Evolutionary conservation across 2,113 vertebrate species (phyloP).

Genomic region (Seriola rivoliana): DNA sequence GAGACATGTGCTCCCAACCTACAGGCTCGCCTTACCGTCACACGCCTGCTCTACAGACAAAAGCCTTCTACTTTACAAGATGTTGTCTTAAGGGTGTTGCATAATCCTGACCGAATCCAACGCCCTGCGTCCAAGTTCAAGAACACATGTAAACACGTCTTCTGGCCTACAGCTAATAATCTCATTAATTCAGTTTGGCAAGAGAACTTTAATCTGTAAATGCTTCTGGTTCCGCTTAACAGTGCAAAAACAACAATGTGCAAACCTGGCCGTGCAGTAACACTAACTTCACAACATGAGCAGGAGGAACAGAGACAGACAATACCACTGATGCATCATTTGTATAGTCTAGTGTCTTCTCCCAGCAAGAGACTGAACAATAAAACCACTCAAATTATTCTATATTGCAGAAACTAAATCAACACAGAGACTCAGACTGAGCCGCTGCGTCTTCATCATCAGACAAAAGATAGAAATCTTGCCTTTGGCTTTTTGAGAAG

Average conservation of each 20-base stretch:
- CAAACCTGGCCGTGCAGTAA: neutral
- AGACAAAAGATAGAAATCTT: slow-evolving; percentile 40
- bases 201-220: slow-evolving; percentile 44
- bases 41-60: slow-evolving; percentile 44
- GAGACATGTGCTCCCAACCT: slow-evolving; percentile 55
- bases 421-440: neutral
- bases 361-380: slow-evolving; percentile 8
- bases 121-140: slow-evolving; percentile 21
- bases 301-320: neutral
- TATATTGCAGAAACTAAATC: slow-evolving; percentile 27
- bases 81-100: slow-evolving; percentile 58
- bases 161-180: slow-evolving; percentile 51
- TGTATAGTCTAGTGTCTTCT: slow-evolving; percentile 9
- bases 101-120: slow-evolving; percentile 52
- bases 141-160: slow-evolving; percentile 52
- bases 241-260: slow-evolving; percentile 31
- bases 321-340: slow-evolving; percentile 11
- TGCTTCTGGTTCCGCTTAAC: slow-evolving; percentile 37
- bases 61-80: slow-evolving; percentile 40
- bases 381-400: slow-evolving; percentile 16
- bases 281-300: slow-evolving; percentile 2
- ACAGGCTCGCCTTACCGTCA: slow-evolving; percentile 30
- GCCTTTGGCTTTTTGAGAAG: slow-evolving; percentile 6
- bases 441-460: slow-evolving; percentile 20
- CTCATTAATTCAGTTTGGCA: slow-evolving; percentile 64